Evolutionary conservation across 2,797 vertebrate genomes (phyloP), one percentile per base, ranked within the genome.

Genomic region (Orestias chungarensis): DNA sequence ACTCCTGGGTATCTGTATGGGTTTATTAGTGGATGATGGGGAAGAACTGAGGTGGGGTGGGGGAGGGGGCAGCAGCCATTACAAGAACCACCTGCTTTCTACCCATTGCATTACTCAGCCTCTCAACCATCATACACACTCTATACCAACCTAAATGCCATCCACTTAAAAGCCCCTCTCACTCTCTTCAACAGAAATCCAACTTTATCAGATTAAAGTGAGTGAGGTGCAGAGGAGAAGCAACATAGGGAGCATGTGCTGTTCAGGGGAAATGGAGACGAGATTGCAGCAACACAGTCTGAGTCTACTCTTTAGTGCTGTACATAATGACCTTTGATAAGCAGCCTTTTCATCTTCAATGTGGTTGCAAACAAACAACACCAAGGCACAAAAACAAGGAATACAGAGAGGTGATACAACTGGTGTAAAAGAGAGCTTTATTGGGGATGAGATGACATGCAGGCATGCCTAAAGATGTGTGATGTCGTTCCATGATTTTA

Each of bases 201-300:
- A 91, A 89, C 82, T 87, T 92, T 89, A 93, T 91, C 76, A 91
- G 90, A 94, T 94, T 94, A 93, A 82, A 89, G 87, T n/a, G 78
- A 78, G 80, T 59, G 81, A 86, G 79, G 80, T 9, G 64, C 74
- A 74, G 75, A 75, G 68, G 76, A 80, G 83, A 81, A 59, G 33
- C 76, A 59, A 61, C 74, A 70, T 59, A 70, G 68, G 47, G 70
- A 67, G 35, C 3, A 10, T 52, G 71, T 68, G 67, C 33, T 61
- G 55, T 70, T 47, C 6, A 81, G 67, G 64, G 55, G 67, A 77
- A 69, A n/a, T 68, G 59, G 40, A 70, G 68, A 70, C 23, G 29
- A 74, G 54, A 35, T 31, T 68, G 75, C 68, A 55, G 47, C 12
- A 67, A 66, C 25, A 64, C 44, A 62, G 78, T 66, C 43, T 1